These are phyloP conservation scores for Eupithecia pulchellata DNA, from an alignment of 2,888 invertebrate genomes.

Conservation along the genomic window DNA sequence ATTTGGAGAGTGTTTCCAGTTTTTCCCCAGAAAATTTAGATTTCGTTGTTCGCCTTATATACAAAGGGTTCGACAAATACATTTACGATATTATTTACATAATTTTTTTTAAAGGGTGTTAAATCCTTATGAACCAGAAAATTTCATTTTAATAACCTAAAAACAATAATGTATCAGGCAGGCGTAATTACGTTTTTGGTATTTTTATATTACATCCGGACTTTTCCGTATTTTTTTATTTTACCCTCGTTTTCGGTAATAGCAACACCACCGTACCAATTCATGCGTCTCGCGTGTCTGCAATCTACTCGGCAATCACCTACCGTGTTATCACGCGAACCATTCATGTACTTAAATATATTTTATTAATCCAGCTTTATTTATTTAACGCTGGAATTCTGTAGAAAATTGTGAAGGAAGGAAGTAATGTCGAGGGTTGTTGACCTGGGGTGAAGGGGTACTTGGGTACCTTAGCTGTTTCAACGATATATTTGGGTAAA, in stretches of 20 bases:
- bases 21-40: not conserved
- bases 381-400: constrained; percentile 21
- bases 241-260: not conserved
- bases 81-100: no score
- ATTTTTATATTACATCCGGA: constrained; percentile 2
- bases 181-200: no score
- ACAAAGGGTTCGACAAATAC: no score
- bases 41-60: no score
- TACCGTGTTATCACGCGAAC: constrained; percentile 55
- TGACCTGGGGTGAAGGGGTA: constrained; percentile 22
- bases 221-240: not conserved
- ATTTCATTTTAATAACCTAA: no score
- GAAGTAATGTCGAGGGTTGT: constrained; percentile 30
- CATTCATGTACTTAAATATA: constrained; percentile 31
- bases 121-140: no score
- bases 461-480: constrained; percentile 22
- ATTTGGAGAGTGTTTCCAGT: not conserved
- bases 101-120: no score
- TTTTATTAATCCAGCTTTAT: constrained; percentile 32
- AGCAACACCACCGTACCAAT: constrained; percentile 27
- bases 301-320: constrained; percentile 43
- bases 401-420: constrained; percentile 11
- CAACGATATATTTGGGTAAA: constrained; percentile 22
- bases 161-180: no score
- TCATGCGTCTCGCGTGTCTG: constrained; percentile 58